Evolutionary conservation across 1,140 invertebrate species (phyloP), one percentile per base, ranked within the genome.

Genomic region (Tetranychus cinnabarinus): DNA sequence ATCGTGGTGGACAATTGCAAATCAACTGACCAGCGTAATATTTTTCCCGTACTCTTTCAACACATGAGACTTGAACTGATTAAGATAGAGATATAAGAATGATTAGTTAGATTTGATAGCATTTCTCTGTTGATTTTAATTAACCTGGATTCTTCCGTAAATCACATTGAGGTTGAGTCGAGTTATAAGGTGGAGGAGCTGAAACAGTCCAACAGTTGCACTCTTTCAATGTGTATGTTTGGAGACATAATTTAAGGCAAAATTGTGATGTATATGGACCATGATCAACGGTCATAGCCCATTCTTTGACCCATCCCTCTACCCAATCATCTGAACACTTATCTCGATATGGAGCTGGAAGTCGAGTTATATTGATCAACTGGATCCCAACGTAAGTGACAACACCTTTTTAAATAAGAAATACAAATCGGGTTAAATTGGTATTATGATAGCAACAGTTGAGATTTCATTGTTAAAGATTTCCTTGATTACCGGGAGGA

Each of bases 311-410:
- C 5, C 39, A 23, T 34, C 7, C 33, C 13, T 61, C 60, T 3
- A 12, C 5, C 64, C 64, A 63, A 31, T 61, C 59, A 50, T 65
- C 47, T 12, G 59, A 59, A 42, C 61, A 63, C 55, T 63, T 61
- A 35, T 63, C 64, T 12, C 50, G 59, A 58, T 61, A 63, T 31
- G 64, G 64, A 15, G 60, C 50, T 12, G 45, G 50, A 33, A 63
- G 35, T 59, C 64, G 52, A n/a, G 62, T 63, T 10, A 65, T 65
- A 48, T 65, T 65, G 1, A 64, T 42, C 64, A 65, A 57, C 36
- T 61, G 23, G 15, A 65, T 59, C 10, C 64, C 64, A 48, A 65
- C 48, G 39, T 65, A 65, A 6, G 64, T 65, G 5, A 63, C 62
- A 15, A 64, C 56, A 50, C 63, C 55, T 56, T 35, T 6, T 42